Conservation (phyloP, 2,113 vertebrate genomes). For the Serinus canaria region DNA sequence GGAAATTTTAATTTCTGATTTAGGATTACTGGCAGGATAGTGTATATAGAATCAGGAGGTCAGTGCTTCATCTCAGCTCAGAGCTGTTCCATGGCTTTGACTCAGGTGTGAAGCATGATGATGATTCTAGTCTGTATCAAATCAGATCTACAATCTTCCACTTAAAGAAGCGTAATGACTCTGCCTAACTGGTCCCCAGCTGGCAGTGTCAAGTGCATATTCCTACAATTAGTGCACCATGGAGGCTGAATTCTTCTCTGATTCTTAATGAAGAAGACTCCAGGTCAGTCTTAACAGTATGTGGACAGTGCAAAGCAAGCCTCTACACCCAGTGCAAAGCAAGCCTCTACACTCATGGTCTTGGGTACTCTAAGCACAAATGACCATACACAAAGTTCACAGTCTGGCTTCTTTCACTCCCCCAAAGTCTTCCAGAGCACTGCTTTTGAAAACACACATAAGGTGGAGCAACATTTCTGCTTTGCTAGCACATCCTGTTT, state of each 20-base stretch:
- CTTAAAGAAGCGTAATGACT: background rate
- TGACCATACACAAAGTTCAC: background rate
- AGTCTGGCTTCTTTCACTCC: background rate
- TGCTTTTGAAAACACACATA: background rate
- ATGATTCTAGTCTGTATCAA: background rate
- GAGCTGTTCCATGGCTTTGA: background rate
- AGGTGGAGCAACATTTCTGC: conserved; percentile 17
- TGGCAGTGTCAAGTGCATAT: background rate
- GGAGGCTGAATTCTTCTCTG: background rate
- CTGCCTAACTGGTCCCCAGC: background rate
- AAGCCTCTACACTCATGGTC: background rate
- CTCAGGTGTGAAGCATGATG: background rate
- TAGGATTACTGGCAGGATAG: background rate
- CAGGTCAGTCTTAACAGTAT: background rate
- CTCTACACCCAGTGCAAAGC: background rate
- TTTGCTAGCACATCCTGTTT: conserved; percentile 29
- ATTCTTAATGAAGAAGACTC: background rate
- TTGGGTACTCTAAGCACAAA: background rate
- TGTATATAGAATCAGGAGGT: background rate
- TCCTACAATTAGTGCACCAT: background rate
- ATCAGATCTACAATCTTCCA: background rate
- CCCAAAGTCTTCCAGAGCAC: background rate
- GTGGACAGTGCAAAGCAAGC: background rate
- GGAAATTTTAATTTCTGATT: background rate
- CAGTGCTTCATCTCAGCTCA: background rate